Evolutionary conservation across 1,140 invertebrate species (phyloP), one percentile per base, ranked within the genome.

Genomic region (Pissodes strobi): DNA sequence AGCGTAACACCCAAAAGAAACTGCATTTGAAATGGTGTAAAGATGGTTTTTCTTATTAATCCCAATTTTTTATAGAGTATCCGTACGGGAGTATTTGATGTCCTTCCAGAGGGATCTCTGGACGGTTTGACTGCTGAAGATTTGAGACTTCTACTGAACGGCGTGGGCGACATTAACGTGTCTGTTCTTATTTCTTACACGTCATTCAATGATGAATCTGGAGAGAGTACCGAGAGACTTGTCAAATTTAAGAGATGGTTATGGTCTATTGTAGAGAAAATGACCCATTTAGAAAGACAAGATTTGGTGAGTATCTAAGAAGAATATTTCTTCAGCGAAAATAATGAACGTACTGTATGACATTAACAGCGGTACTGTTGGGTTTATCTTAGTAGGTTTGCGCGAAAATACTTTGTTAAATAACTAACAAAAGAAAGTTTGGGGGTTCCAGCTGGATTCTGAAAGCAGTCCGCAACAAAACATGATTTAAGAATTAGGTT

Each of bases 251-350:
- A 99, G 80, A 86, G 94, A 62, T 99, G 97, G 97, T 87, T 99
- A 34, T 99, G 97, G 97, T 94, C 93, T 5, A 98, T 99, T 69
- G 93, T 99, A n/a, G 95, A 98, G 78, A 98, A 97, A 79, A 98
- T 99, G 94, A 93, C 90, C 58, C 93, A 93, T 75, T 82, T 94
- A 46, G 97, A 99, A 80, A 86, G 96, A 79, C 97, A 99, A 82
- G 97, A 99, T 81, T 85, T 98, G 84, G 94, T 97, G 82, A 83
- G 82, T 67, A 27, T n/a, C n/a, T n/a, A n/a, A n/a, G n/a, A n/a
- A n/a, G n/a, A n/a, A n/a, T n/a, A n/a, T n/a, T n/a, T n/a, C n/a
- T n/a, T n/a, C n/a, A n/a, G n/a, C n/a, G n/a, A n/a, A n/a, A n/a
- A n/a, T n/a, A n/a, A n/a, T n/a, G n/a, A n/a, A n/a, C n/a, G n/a